These are phyloP conservation scores for Philotrypesis tridentata DNA, from an alignment of 1,140 invertebrate species.

Conservation along the genomic window DNA sequence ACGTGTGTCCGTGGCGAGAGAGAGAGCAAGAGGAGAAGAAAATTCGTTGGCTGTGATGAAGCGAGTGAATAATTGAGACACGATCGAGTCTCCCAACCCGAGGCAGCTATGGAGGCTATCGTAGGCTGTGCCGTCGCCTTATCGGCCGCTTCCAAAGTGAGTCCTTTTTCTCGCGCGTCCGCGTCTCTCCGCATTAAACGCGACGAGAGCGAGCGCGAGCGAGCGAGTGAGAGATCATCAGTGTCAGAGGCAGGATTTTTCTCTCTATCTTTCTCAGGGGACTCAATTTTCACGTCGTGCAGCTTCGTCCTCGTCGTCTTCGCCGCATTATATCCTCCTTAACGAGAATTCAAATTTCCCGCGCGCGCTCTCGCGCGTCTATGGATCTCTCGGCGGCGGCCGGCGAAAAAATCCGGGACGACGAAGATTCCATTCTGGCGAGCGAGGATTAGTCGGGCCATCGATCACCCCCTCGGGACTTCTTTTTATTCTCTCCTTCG, in stretches of 20 bases:
- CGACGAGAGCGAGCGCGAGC: too few relatives aligned
- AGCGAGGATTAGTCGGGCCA: conserved; percentile 47
- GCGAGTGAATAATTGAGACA: neutral
- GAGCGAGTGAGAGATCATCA: too few relatives aligned
- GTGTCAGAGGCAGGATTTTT: too few relatives aligned
- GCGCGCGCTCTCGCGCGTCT: too few relatives aligned
- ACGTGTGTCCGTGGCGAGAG: neutral
- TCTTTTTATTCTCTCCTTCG: neutral
- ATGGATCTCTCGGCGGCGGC: too few relatives aligned
- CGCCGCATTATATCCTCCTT: neutral
- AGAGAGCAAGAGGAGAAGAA: neutral
- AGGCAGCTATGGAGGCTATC: neutral
- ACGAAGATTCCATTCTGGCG: conserved; percentile 9
- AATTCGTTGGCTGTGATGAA: neutral
- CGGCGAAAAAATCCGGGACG: neutral
- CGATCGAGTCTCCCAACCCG: neutral
- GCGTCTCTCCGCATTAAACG: too few relatives aligned
- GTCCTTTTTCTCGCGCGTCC: neutral
- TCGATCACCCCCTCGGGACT: conserved; percentile 15
- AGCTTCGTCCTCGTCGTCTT: neutral
- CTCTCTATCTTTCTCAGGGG: too few relatives aligned
- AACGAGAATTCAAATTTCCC: neutral
- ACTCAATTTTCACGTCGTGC: too few relatives aligned
- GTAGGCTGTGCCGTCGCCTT: neutral
- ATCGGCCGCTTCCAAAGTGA: neutral